Base-by-base conservation (phyloP, 35 echinoderm and acorn worm species). In the Apostichopus parvimensis region DNA sequence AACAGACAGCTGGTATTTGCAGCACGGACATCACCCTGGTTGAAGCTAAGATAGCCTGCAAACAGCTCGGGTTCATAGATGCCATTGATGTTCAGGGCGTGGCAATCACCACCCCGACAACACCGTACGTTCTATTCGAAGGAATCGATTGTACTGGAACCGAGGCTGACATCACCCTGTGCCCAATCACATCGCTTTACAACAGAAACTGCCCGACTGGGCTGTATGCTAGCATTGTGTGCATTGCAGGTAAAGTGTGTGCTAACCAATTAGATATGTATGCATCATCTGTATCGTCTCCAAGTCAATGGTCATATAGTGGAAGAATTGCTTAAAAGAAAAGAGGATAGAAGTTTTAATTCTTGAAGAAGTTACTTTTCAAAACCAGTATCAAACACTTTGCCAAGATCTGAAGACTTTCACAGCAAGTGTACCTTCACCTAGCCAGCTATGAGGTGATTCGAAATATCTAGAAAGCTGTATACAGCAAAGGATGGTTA, bases 121-220 rank as follows among this genome's bases (percentile, higher is more conserved):
- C 52, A 14, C 54, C 54, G 0, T 57, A 58, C 23, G 4, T 64
- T 21, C 28, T 87, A 8, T 87, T 59, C 23, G 85, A 87, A 57
- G 85, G 57, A 17, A 65, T 87, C 6, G 52, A 6, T 6, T 87
- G 85, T 66, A 45, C 85, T 52, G 85, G 85, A 4, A 87, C 85
- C 0, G 85, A 87, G n/a, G 64, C 57, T 22, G 85, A 87, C 7
- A 87, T 87, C 5, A 87, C 20, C 7, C 57, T 71, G 85, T 87
- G 85, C 23, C 17, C 18, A 13, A 62, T 25, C 57, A 66, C 85
- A 8, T 58, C 54, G 8, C 25, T 87, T 17, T 25, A 58, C 54
- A 87, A 87, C 85, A 87, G 64, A 57, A 65, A 65, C 85, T 87
- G 85, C 20, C 64, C 85, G n/a, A 87, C 85, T 24, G 20, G 23